Conservation (phyloP, 2,113 vertebrate species). For the Gymnorhina tibicen region DNA sequence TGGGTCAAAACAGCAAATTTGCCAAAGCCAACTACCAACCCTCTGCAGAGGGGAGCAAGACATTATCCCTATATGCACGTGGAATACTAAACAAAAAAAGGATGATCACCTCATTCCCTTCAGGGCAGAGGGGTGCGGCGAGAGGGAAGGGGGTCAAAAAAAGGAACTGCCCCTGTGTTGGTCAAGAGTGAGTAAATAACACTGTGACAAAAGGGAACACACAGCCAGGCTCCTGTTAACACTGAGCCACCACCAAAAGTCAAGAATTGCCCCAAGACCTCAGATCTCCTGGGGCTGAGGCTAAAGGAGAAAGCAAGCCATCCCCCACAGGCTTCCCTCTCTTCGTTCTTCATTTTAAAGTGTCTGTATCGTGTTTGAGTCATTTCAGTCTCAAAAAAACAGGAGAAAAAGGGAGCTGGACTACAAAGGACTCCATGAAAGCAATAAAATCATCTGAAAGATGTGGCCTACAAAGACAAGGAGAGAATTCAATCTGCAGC, state of each 20-base stretch:
- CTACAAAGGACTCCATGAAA: conserved; percentile 46
- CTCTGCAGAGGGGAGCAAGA: background rate
- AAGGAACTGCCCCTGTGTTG: background rate
- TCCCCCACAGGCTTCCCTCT: background rate
- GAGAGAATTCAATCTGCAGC: conserved; percentile 26
- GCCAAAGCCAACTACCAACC: background rate
- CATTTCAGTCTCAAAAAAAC: background rate
- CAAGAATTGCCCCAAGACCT: background rate
- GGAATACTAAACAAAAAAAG: background rate
- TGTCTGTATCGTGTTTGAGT: background rate
- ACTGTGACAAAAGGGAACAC: background rate
- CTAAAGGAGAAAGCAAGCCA: background rate
- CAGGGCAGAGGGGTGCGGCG: background rate
- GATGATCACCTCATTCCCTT: background rate
- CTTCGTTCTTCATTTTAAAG: background rate
- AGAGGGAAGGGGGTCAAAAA: background rate
- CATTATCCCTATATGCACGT: fast-evolving
- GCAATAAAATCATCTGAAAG: conserved; percentile 32
- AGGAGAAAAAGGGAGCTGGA: background rate
- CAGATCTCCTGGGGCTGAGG: background rate
- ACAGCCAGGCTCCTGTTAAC: background rate
- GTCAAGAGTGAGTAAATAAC: background rate
- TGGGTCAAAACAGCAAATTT: background rate
- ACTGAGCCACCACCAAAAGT: background rate
- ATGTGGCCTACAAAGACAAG: conserved; percentile 17